Evolutionary conservation across 1,140 invertebrate genomes (phyloP).

Genomic region (Coptotermes formosanus): DNA sequence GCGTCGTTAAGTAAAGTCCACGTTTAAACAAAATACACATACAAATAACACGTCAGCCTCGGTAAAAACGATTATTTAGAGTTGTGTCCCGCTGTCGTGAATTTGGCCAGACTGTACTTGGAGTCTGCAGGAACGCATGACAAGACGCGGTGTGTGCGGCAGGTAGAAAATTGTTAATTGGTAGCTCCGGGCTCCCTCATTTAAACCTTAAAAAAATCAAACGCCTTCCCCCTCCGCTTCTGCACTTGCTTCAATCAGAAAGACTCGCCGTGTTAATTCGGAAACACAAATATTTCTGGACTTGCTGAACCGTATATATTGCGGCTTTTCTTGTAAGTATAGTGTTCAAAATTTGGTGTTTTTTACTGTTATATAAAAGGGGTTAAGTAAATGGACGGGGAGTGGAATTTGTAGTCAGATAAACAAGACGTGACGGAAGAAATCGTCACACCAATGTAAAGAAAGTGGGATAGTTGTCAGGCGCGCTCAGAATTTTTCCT

Average conservation of each 20-base stretch:
- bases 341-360: background rate
- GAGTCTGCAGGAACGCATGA: background rate
- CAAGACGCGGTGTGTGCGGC: background rate
- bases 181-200: background rate
- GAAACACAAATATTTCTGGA: background rate
- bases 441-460: background rate
- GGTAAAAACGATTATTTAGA: no score
- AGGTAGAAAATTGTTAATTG: conserved; percentile 19
- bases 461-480: background rate
- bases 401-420: background rate
- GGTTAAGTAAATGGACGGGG: background rate
- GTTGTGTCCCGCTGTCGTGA: no score
- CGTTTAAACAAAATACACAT: no score
- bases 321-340: background rate
- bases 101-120: background rate
- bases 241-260: background rate
- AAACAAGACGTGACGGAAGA: background rate
- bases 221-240: background rate
- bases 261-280: background rate
- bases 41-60: no score
- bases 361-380: background rate
- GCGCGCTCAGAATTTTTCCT: no score
- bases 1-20: no score
- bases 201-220: conserved; percentile 3
- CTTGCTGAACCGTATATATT: background rate